Evolutionary conservation across 2,113 vertebrate species (phyloP), one percentile per base, ranked within the genome.

Genomic region (Lynx canadensis): DNA sequence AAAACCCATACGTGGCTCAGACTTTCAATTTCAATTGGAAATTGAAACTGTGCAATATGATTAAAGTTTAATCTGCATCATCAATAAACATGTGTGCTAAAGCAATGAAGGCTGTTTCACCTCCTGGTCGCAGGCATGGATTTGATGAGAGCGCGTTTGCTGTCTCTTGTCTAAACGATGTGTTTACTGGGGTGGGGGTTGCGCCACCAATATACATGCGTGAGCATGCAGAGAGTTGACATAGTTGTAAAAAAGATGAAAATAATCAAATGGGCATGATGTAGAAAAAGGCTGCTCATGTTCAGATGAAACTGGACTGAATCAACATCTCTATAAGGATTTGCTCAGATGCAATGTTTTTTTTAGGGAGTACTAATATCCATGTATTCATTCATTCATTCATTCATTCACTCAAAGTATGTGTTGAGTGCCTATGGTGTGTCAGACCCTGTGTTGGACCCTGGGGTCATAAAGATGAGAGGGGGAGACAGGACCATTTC

Each of bases 1-100:
- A 98, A 98, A 96, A 79, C 96, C 87, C 9, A 41, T 60, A 73
- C 76, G 36, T 82, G 90, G 92, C 84, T 97, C 95, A 94, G 98
- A 95, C 97, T 94, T 98, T 97, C 98, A 92, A 97, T 98, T 98
- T 98, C 98, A 97, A 98, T 97, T 98, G 98, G 96, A 98, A 98
- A 98, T 98, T 96, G 97, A 98, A 98, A 97, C 80, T 92, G 96
- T 96, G 97, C 97, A 76, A 97, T 97, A 98, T 97, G 98, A 98
- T 98, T 98, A 98, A 98, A 98, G 96, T 98, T 98, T 98, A 98
- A 98, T 97, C 98, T 97, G 90, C 93, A 94, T 97, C 98, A 97
- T 98, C 98, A 98, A 97, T 98, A 98, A 98, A 98, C 97, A 97
- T 89, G 96, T 89, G 95, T 91, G 93, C 60, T 36, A 84, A 89